Evolutionary conservation across 2,888 invertebrate species (phyloP), one percentile per base, ranked within the genome.

Genomic region (Folsomia candida): DNA sequence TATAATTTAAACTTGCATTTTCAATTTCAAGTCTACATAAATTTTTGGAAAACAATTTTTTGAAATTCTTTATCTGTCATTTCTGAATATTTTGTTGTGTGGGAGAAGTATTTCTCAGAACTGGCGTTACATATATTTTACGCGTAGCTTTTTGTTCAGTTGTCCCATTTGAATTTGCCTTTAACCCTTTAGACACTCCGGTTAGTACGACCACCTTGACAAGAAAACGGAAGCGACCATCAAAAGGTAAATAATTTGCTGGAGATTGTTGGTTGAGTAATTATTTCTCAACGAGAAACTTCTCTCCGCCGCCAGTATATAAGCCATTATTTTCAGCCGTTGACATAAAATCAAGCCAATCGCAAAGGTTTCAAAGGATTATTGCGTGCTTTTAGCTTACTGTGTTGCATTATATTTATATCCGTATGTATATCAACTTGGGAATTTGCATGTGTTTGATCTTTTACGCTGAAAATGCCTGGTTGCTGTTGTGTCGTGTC

Each of bases 191-290:
- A 67, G 70, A 69, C 67, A 72, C 70, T 63, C 72, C 75, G 68
- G 75, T 72, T n/a, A n/a, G n/a, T 67, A 75, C 75, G 65, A 68
- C 64, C 66, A 72, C 72, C 70, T 72, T 72, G 70, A 75, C 75
- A 70, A 70, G 91, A 82, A 91, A 91, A 84, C 85, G 91, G 82
- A 91, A 91, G 84, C 91, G 90, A 82, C 90, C 91, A 11, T 90
- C 89, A 68, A 87, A 85, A 83, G 86, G 88, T 88, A 85, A 83
- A 86, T 85, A 29, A 2, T 29, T 28, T 4, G 4, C n/a, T 3
- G n/a, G 14, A 20, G 11, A 27, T 24, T 57, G 57, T 57, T 57
- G 57, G 59, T 54, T 9, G 47, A 54, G 4, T 54, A 54, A 54
- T 54, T 54, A 54, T 54, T 54, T n/a, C 54, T 54, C 54, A 54